Conservation (phyloP, 2,113 vertebrate genomes). For the Protomyctophum bolini region DNA sequence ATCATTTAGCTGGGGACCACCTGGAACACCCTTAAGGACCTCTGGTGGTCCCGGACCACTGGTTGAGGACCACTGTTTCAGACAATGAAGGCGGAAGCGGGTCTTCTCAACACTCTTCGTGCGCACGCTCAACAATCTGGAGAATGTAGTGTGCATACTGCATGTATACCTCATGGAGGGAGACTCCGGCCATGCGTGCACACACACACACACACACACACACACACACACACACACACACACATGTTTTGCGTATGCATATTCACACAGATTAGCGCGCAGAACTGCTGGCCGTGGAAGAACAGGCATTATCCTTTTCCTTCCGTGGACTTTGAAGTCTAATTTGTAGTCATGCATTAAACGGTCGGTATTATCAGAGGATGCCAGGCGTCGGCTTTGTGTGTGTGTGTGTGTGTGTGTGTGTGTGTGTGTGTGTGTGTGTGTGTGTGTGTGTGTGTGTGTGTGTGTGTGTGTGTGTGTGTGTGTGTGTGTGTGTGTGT, state of each 20-base stretch:
- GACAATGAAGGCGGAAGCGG: slow-evolving; percentile 47
- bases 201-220: neutral
- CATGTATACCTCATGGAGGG: neutral
- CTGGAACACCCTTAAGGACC: no score
- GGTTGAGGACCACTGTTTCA: slow-evolving; percentile 22
- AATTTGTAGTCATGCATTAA: slow-evolving; percentile 84
- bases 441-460: slow-evolving; percentile 7
- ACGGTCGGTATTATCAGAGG: slow-evolving; percentile 81
- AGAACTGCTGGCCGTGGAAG: slow-evolving; percentile 44
- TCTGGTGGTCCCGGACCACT: no score
- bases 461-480: slow-evolving; percentile 11
- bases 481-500: slow-evolving; percentile 6
- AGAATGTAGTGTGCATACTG: neutral
- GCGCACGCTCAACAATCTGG: neutral
- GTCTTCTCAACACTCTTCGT: neutral
- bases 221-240: neutral
- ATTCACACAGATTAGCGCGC: slow-evolving; percentile 34
- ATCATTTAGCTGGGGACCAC: no score
- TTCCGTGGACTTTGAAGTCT: slow-evolving; percentile 80
- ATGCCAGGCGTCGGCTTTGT: slow-evolving; percentile 55
- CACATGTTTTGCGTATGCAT: neutral
- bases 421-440: neutral
- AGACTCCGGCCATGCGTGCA: neutral
- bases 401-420: neutral
- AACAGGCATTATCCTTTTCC: slow-evolving; percentile 70